phyloP scores from a whole-genome alignment of 2,797 vertebrate species.

The Sebastiscus albofasciatus region DNA sequence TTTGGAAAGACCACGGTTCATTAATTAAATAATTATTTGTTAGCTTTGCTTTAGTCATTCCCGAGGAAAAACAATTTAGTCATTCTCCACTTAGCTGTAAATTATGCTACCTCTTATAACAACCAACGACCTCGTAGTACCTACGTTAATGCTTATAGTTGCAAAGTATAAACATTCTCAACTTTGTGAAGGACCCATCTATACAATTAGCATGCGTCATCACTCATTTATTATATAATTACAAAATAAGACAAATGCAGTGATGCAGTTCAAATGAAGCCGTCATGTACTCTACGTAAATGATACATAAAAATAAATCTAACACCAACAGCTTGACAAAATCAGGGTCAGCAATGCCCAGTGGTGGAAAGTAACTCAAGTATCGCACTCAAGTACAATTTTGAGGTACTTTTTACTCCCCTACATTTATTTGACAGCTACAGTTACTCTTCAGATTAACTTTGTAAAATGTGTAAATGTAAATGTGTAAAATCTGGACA shows the following conservation, averaged over 20 bases:
- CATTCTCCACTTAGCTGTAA: constrained; percentile 2
- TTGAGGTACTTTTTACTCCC: neutral
- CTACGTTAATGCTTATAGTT: neutral
- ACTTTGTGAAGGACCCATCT: too few relatives aligned
- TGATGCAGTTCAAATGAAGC: neutral
- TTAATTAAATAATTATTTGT: constrained; percentile 12
- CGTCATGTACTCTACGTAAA: neutral
- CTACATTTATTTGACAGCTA: neutral
- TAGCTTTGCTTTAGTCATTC: constrained; percentile 31
- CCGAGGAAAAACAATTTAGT: constrained; percentile 25
- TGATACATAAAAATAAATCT: neutral
- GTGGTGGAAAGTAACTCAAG: neutral
- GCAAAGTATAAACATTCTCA: neutral
- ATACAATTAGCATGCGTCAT: too few relatives aligned
- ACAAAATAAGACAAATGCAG: neutral
- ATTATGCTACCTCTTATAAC: neutral
- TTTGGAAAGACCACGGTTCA: neutral
- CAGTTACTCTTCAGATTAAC: neutral
- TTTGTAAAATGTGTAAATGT: too few relatives aligned
- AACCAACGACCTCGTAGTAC: neutral
- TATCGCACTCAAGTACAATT: neutral
- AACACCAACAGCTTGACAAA: neutral
- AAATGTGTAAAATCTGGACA: neutral
- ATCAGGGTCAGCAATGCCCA: neutral
- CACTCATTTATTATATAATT: too few relatives aligned